phyloP scores from a whole-genome alignment of 1,140 invertebrate species.

The Ips typographus region DNA sequence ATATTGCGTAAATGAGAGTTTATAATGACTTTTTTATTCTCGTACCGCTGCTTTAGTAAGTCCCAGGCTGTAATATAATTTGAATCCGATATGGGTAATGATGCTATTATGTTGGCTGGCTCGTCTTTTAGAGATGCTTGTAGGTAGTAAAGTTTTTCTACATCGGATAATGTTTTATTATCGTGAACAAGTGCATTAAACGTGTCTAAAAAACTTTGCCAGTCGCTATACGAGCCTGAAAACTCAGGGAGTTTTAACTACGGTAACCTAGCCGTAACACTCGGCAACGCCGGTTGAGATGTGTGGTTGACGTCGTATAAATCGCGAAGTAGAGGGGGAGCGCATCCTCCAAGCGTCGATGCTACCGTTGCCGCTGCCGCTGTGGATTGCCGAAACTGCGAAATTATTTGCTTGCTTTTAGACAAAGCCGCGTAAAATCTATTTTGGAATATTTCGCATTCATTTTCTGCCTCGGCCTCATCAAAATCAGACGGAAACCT shows the following conservation, averaged over 20 bases:
- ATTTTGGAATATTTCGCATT: slow-evolving; percentile 14
- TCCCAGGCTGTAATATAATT: slow-evolving; percentile 26
- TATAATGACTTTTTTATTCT: slow-evolving; percentile 29
- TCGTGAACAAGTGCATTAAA: slow-evolving; percentile 45
- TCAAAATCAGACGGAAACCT: neutral
- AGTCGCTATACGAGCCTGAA: slow-evolving; percentile 42
- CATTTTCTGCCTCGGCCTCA: neutral
- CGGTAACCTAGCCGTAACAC: neutral
- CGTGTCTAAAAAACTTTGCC: slow-evolving; percentile 45
- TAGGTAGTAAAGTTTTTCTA: slow-evolving; percentile 45
- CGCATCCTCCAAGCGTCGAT: too few relatives aligned
- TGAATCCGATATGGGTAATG: slow-evolving; percentile 7
- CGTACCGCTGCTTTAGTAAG: slow-evolving; percentile 20
- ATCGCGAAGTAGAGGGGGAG: too few relatives aligned
- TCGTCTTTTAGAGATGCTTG: slow-evolving; percentile 38
- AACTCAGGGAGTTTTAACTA: slow-evolving; percentile 38
- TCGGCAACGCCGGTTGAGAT: neutral
- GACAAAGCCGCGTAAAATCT: slow-evolving; percentile 11
- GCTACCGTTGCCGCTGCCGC: too few relatives aligned
- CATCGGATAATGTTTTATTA: slow-evolving; percentile 35
- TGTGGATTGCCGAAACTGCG: too few relatives aligned
- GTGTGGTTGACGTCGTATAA: too few relatives aligned
- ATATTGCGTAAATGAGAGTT: slow-evolving; percentile 21
- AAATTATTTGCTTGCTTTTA: neutral
- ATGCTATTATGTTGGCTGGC: slow-evolving; percentile 33